These are phyloP conservation scores for Drosophila greeni DNA, from an alignment of 2,888 invertebrate species.

Conservation along the genomic window DNA sequence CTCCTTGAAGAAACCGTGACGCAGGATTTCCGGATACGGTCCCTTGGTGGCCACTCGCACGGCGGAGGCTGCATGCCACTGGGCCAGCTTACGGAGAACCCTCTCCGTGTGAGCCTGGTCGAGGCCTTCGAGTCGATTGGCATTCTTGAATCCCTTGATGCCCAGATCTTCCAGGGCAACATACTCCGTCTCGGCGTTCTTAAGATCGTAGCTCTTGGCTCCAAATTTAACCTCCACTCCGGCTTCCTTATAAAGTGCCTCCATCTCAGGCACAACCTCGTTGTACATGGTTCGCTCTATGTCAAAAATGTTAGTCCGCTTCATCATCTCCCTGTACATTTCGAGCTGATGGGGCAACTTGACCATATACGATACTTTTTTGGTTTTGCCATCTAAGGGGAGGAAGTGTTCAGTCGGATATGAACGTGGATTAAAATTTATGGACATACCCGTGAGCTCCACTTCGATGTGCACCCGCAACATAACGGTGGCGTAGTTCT, in stretches of 20 bases:
- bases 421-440: no score
- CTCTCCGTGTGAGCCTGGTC: slow-evolving; percentile 64
- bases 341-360: slow-evolving; percentile 54
- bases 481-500: slow-evolving; percentile 75
- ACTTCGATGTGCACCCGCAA: slow-evolving; percentile 64
- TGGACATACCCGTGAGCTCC: slow-evolving; percentile 59
- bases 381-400: slow-evolving; percentile 45
- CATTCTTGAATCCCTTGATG: slow-evolving; percentile 60
- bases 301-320: slow-evolving; percentile 56
- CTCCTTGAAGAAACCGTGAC: slow-evolving; percentile 43
- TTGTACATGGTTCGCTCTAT: slow-evolving; percentile 69
- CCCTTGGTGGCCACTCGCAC: slow-evolving; percentile 56
- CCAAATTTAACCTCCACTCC: slow-evolving; percentile 64
- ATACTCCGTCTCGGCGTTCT: slow-evolving; percentile 46
- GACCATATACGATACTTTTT: slow-evolving; percentile 56
- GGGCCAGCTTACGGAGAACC: slow-evolving; percentile 64
- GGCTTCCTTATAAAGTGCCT: slow-evolving; percentile 60
- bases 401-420: no score
- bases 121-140: slow-evolving; percentile 66
- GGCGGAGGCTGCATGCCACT: slow-evolving; percentile 75
- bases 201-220: slow-evolving; percentile 59
- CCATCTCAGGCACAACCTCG: slow-evolving; percentile 67
- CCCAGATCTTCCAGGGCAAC: slow-evolving; percentile 70
- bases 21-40: slow-evolving; percentile 37
- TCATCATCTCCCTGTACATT: slow-evolving; percentile 39